These are phyloP conservation scores for Parasteatoda tepidariorum DNA, from an alignment of 1,140 invertebrate species.

Conservation along the genomic window DNA sequence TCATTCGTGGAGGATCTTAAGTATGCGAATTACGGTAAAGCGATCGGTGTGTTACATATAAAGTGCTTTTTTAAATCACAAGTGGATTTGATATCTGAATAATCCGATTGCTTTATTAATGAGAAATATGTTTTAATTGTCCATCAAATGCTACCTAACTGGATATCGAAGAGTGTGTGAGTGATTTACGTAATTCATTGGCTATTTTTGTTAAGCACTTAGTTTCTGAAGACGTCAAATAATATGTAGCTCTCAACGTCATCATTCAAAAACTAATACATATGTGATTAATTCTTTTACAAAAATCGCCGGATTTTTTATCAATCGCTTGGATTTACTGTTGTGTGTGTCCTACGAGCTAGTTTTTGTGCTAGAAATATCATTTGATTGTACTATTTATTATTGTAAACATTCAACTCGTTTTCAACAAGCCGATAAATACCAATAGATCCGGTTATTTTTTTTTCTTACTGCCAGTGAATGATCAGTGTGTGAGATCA, in stretches of 20 bases:
- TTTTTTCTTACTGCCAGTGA: background rate
- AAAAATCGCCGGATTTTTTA: slow-evolving; percentile 3
- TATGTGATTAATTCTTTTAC: background rate
- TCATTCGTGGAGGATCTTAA: slow-evolving; percentile 10
- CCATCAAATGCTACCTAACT: background rate
- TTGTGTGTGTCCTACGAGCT: background rate
- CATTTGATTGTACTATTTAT: background rate
- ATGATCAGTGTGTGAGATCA: background rate
- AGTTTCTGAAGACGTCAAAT: slow-evolving; percentile 41
- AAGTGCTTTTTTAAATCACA: slow-evolving; percentile 11
- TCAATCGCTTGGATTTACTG: background rate
- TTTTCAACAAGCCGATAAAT: background rate
- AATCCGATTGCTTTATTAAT: slow-evolving; percentile 8
- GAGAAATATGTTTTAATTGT: background rate
- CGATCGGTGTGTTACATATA: background rate
- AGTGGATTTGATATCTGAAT: slow-evolving; percentile 23
- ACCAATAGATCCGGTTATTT: background rate
- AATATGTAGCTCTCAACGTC: slow-evolving; percentile 39
- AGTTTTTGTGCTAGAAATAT: background rate
- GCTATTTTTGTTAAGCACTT: background rate
- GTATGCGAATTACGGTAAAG: slow-evolving; percentile 45
- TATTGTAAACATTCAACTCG: background rate
- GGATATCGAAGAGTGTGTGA: slow-evolving; percentile 37
- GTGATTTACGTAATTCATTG: background rate
- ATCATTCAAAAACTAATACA: slow-evolving; percentile 14